Evolutionary conservation across 2,888 invertebrate species (phyloP).

Genomic region (Amitus sp.): DNA sequence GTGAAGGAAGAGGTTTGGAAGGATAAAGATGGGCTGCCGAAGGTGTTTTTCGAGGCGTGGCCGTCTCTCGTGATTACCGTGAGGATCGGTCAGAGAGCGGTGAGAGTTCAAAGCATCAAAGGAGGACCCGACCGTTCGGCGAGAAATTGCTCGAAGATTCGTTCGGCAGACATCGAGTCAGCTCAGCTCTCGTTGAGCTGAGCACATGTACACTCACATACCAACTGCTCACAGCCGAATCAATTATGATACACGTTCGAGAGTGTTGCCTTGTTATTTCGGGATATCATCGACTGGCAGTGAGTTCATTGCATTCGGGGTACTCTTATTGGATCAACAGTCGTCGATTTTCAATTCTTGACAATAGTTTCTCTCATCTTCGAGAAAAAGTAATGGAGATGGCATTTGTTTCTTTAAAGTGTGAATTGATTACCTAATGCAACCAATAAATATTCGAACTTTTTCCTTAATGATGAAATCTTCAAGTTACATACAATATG

Average conservation of each 20-base stretch:
- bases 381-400: no score
- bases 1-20: no score
- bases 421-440: no score
- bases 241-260: conserved; percentile 4
- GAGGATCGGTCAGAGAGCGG: conserved; percentile 64
- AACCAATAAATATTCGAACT: no score
- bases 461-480: no score
- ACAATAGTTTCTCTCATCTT: no score
- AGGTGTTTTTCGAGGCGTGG: conserved; percentile 66
- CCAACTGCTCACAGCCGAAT: conserved; percentile 19
- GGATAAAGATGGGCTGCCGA: conserved; percentile 45
- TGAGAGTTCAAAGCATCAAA: conserved; percentile 67
- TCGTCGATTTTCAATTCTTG: no score
- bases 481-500: no score
- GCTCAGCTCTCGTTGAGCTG: conserved; percentile 32
- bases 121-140: conserved; percentile 59
- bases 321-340: no score
- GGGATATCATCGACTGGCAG: no score
- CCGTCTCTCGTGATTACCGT: conserved; percentile 64
- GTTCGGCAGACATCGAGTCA: conserved; percentile 49
- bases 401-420: no score
- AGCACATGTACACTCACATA: conserved; percentile 22
- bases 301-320: no score
- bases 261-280: not conserved
- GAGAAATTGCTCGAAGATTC: conserved; percentile 63